Base-by-base conservation (phyloP, 2,888 invertebrate genomes). In the Drosophila niveifrons region DNA sequence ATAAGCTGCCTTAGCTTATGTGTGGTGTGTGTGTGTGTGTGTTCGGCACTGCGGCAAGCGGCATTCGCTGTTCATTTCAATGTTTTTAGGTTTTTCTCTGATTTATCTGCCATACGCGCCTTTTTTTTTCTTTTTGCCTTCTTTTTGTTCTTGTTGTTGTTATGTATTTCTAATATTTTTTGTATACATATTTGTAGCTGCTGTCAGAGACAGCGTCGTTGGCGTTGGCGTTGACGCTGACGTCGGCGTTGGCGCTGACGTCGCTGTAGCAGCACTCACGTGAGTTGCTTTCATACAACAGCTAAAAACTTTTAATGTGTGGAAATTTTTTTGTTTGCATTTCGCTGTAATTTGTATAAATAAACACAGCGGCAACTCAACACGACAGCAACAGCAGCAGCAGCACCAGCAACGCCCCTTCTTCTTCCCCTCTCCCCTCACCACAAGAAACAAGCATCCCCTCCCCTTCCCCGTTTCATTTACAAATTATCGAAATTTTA, bases 271-370 rank as follows among this genome's bases (percentile, higher is more conserved):
- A 85, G 86, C 83, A 57, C 85, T 86, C 85, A 86, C 85, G 85
- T 86, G 85, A 86, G 85, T 84, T 62, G 71, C 57, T 83, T 78
- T 89, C 68, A 77, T 68, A 23, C 23, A 23, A 23, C 23, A 72
- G 85, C 67, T 72, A 74, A 81, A 84, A 81, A 78, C 69, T 76
- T 88, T 84, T 66, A 87, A 87, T 89, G 85, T 89, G 84, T 89
- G 89, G 88, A 87, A 87, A 75, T 68, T 83, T 75, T 57, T 62
- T 59, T 66, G 52, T 58, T 75, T 75, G 75, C 75, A 66, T 69
- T 73, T 79, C 50, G 63, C 23, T 82, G 82, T 88, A 82, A 82
- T 88, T 82, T 70, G 78, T 88, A 88, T 80, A 82, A 82, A 88
- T 82, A 82, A 88, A 88, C 68, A 77, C 68, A 50, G 69, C 53